Base-by-base conservation (phyloP, 2,113 vertebrate species). In the Prunella fulvescens region DNA sequence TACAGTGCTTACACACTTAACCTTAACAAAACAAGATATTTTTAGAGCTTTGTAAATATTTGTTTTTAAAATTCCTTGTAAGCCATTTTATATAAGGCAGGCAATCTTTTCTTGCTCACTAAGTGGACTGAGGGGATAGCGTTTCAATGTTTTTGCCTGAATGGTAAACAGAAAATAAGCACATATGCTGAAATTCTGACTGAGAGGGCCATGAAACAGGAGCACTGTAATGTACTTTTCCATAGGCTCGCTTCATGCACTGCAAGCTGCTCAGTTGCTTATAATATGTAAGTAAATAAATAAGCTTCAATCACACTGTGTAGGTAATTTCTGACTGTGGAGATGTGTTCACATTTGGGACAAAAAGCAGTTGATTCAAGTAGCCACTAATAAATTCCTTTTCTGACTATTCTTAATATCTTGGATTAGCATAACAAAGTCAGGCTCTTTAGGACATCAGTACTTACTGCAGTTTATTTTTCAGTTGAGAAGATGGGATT, bases 181-280 rank as follows among this genome's bases (percentile, higher is more conserved):
- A 65, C 39, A 85, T 64, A 87, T 58, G 82, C 60, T 65, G 79
- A 88, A 94, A 88, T 81, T 50, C 66, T 90, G 90, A 58, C 81
- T 77, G 84, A 93, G 79, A 94, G 79, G 69, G 82, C 65, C 37
- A 69, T 85, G 86, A 93, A 97, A 72, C 62, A 88, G 81, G 58
- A 86, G 84, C 69, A 64, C 73, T 82, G 89, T 88, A 80, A 92
- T 28, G 16, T 83, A 86, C 86, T 97, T 97, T 98, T 97, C 96
- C 94, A 97, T 94, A 67, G 70, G 94, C 96, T 98, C 94, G 93
- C 87, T 97, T 97, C 81, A 91, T 67, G 94, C 64, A 93, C 86
- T 95, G 95, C 81, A 74, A 95, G 78, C 88, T 97, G 67, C 67
- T 87, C 20, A 14, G 91, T 86, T 77, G 33, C 86, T 97, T 96